Conservation (phyloP, 2,113 vertebrate genomes). For the Zapus hudsonius region DNA sequence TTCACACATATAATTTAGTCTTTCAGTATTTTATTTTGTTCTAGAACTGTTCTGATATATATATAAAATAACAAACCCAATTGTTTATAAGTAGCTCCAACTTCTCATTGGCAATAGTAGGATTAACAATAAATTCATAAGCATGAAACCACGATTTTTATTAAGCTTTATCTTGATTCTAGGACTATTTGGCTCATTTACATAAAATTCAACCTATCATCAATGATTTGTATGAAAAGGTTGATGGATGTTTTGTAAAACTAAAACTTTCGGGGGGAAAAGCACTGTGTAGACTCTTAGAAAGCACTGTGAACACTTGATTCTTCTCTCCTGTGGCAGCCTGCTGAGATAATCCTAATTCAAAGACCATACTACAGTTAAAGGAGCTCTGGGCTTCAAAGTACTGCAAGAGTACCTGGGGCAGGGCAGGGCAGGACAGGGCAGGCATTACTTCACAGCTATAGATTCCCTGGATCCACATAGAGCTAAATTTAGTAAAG, state of each 20-base stretch:
- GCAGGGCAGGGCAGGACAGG: conserved; percentile 42
- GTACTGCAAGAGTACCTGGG: not conserved
- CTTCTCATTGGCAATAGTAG: not conserved
- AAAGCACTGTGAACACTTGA: not conserved
- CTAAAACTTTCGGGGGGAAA: not conserved
- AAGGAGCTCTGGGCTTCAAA: conserved; percentile 62
- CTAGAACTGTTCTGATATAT: not conserved
- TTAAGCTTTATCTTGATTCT: not conserved
- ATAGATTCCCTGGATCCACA: not conserved
- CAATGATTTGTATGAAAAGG: not conserved
- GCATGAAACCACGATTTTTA: not conserved
- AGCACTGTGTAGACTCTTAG: not conserved
- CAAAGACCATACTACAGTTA: conserved; percentile 50
- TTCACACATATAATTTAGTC: not conserved
- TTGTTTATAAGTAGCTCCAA: conserved; percentile 11
- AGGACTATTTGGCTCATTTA: conserved; percentile 34
- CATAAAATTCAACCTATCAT: conserved; percentile 22
- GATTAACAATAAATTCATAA: conserved; percentile 1
- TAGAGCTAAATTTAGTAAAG: conserved; percentile 33
- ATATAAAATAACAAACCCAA: not conserved
- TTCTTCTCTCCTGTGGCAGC: conserved; percentile 8
- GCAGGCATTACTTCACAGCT: not conserved
- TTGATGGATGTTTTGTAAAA: conserved; percentile 39
- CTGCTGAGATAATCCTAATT: conserved; percentile 44
- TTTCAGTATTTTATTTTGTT: not conserved